Conservation (phyloP, 2,888 invertebrate genomes). For the Embidobia sp. region DNA sequence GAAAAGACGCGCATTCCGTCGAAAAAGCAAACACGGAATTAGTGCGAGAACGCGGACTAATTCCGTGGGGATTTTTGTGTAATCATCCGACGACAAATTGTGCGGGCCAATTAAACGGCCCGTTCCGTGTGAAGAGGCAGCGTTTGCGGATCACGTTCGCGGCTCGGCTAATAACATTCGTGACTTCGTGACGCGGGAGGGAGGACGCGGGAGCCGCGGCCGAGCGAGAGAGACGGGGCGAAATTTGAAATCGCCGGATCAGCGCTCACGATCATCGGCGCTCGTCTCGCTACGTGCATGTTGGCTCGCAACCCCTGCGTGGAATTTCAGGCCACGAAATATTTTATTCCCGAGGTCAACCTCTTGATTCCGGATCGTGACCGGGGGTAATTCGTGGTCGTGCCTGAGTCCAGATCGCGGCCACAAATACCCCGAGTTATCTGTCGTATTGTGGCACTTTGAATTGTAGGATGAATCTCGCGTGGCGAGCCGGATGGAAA, state of each 20-base stretch:
- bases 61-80: constrained; percentile 20
- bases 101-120: constrained; percentile 32
- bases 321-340: constrained; percentile 66
- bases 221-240: constrained; percentile 22
- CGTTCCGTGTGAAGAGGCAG: constrained; percentile 16
- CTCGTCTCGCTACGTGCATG: constrained; percentile 46
- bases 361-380: constrained; percentile 65
- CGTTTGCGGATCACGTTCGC: constrained; percentile 54
- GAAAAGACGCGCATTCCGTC: not conserved
- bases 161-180: constrained; percentile 59
- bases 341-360: constrained; percentile 63
- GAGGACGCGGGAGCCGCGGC: constrained; percentile 5
- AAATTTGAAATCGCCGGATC: constrained; percentile 56
- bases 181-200: constrained; percentile 40
- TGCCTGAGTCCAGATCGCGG: constrained; percentile 37
- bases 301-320: constrained; percentile 55
- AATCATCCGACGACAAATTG: constrained; percentile 31
- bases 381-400: constrained; percentile 58
- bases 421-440: constrained; percentile 35
- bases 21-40: constrained; percentile 5
- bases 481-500: constrained; percentile 4
- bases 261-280: constrained; percentile 59
- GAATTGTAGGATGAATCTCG: constrained; percentile 25
- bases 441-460: constrained; percentile 25
- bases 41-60: not conserved